Percentiles rank a stretch among this genome's conserved stretches.
Conservation (phyloP, 2,797 vertebrate species). For the Silurus aristotelis region DNA sequence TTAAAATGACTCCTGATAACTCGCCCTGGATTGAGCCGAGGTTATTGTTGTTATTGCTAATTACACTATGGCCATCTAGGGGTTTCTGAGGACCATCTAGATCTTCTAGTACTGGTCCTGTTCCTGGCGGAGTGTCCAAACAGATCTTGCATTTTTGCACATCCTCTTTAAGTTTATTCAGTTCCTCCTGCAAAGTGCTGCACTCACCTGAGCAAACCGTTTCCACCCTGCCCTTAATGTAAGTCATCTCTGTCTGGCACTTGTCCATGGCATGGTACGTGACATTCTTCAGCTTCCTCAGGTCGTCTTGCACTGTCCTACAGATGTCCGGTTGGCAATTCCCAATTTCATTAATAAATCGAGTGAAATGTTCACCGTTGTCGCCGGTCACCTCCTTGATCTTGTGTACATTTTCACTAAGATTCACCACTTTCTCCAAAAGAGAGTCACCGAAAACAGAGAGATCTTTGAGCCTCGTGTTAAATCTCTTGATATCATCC, state of each 20-base stretch:
- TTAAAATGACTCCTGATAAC: constrained; percentile 81
- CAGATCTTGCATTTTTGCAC: constrained; percentile 68
- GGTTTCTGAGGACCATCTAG: constrained; percentile 73
- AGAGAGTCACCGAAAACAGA: constrained; percentile 75
- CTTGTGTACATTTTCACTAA: constrained; percentile 72
- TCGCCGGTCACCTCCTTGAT: constrained; percentile 75
- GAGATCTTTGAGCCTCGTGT: constrained; percentile 76
- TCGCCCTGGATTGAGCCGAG: constrained; percentile 83
- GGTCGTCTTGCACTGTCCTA: constrained; percentile 68
- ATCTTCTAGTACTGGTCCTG: constrained; percentile 45
- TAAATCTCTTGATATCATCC: constrained; percentile 74
- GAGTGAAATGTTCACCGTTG: constrained; percentile 74
- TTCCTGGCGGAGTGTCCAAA: constrained; percentile 53
- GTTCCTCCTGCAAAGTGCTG: constrained; percentile 68
- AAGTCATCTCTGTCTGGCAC: constrained; percentile 67
- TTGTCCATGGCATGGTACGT: constrained; percentile 70
- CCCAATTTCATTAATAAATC: constrained; percentile 74
- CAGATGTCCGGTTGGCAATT: constrained; percentile 68
- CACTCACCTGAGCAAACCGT: constrained; percentile 71
- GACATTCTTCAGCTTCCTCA: constrained; percentile 72
- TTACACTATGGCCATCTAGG: constrained; percentile 87
- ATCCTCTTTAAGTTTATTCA: constrained; percentile 66
- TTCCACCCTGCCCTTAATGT: constrained; percentile 62
- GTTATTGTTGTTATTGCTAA: constrained; percentile 78
- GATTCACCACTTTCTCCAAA: constrained; percentile 68